Base-by-base conservation (phyloP, 2,113 vertebrate species). In the Nerophis ophidion region DNA sequence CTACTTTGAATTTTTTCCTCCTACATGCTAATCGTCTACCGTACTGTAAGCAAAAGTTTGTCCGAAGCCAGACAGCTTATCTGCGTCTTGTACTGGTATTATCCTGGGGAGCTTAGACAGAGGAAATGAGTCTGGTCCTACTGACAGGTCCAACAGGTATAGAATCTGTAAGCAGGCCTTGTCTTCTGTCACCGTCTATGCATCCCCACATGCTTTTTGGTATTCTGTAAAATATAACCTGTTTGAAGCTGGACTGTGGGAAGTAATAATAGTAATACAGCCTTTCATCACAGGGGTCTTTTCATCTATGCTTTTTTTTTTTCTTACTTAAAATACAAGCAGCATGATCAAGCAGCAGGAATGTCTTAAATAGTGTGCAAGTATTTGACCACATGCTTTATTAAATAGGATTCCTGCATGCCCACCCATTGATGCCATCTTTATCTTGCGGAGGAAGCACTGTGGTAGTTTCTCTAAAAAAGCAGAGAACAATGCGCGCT, bases 41-140 rank as follows among this genome's bases (percentile, higher is more conserved):
- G 48, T 60, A 38, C 19, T 66, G 26, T 26, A 26, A 26, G 26
- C 26, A 26, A 26, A 26, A 26, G 26, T 26, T 72, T 70, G 59
- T 65, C 14, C 52, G 55, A 51, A 63, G 19, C 47, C 58, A 71
- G 74, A 78, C 76, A 61, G 50, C 45, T 58, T 12, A 40, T 63
- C 55, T 57, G 52, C 54, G 76, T 76, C 61, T 59, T 66, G 61
- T 67, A 9, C 56, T 60, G 46, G 63, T 65, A 65, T 72, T 79
- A 70, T 71, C 61, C 70, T 55, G 51, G 38, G 33, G 57, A 66
- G 81, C 79, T 84, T 72, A 78, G 8, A 51, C 46, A 70, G 72
- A 83, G 84, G 84, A 86, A 85, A 86, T 82, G 63, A 86, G 79
- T 77, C 76, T 72, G 40, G 63, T 60, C 6, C 53, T 66, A 68